Evolutionary conservation across 2,888 invertebrate species (phyloP), one percentile per base, ranked within the genome.

Genomic region (Andrena flavipes): DNA sequence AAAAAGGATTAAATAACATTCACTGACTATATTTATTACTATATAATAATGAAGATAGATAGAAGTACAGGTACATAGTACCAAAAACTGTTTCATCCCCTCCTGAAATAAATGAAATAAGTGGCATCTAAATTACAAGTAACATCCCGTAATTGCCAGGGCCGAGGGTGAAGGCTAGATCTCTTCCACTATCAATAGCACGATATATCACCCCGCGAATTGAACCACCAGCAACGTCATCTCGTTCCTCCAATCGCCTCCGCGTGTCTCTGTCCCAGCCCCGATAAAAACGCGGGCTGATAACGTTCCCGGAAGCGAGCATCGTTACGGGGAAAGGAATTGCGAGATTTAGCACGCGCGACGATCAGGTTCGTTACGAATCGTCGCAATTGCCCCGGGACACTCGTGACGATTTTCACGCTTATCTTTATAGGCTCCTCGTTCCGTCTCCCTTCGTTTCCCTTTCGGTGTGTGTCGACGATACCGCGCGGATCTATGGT

Each of bases 271-370:
- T 56, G 56, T 26, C 23, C 26, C 23, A 56, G 56, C 23, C 23
- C 13, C 20, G 48, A 74, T 49, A 74, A 60, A 48, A 74, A 67
- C 42, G 23, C 5, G 20, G n/a, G 1, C 30, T 23, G 67, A 67
- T 74, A 74, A 60, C 20, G 23, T 74, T 74, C 59, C 33, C 6
- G 23, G 60, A 67, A 74, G 23, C 60, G 23, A 74, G 59, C 29
- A 26, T 33, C 49, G 49, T 29, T 49, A 29, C 23, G 20, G 7
- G 13, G 48, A 60, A 48, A 6, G 30, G 13, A 62, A 26, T 23
- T 2, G 30, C 33, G 26, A 62, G 62, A 49, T 62, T 23, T 13
- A 51, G 33, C 51, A 71, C 33, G 10, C 16, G 49, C 48, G 7
- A 16, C n/a, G 62, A 62, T 2, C 7, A 26, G 29, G n/a, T 59